Evolutionary conservation across 2,797 vertebrate species (phyloP).

Genomic region (Chelon auratus): DNA sequence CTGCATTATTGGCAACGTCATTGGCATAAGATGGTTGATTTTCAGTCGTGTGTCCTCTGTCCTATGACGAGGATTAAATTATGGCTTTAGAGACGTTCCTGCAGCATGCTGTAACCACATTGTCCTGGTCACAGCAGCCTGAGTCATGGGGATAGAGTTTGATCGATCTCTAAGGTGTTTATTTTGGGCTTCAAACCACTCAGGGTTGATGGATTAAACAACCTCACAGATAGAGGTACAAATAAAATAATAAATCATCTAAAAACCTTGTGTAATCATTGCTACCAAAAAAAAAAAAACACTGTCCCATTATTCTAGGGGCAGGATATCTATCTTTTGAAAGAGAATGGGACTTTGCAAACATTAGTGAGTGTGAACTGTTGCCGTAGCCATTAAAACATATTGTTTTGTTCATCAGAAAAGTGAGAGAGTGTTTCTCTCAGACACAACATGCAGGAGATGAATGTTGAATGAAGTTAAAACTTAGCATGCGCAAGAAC

Average conservation of each 20-base stretch:
- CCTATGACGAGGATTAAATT: slow-evolving; percentile 16
- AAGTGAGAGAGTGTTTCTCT: background rate
- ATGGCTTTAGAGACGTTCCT: background rate
- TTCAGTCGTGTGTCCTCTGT: background rate
- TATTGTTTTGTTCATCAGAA: background rate
- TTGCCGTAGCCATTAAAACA: background rate
- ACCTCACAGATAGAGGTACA: background rate
- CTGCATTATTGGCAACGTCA: slow-evolving; percentile 2
- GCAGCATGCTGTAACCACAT: slow-evolving; percentile 12
- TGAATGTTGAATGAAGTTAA: background rate
- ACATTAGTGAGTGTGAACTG: background rate
- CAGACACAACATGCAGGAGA: background rate
- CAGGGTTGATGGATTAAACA: slow-evolving; percentile 6
- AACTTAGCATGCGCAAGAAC: background rate
- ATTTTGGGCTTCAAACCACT: slow-evolving; percentile 9
- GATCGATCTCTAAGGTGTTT: slow-evolving; percentile 7
- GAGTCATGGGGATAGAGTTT: slow-evolving; percentile 3
- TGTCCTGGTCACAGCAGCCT: slow-evolving; percentile 31
- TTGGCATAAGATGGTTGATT: slow-evolving; percentile 4
- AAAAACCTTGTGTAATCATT: background rate
- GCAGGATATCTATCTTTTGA: too few species aligned
- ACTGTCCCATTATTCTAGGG: background rate
- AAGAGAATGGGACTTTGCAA: background rate
- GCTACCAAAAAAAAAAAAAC: background rate
- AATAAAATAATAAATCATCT: background rate